Base-by-base conservation (phyloP, 2,113 vertebrate species). In the Hemiprocne comata region DNA sequence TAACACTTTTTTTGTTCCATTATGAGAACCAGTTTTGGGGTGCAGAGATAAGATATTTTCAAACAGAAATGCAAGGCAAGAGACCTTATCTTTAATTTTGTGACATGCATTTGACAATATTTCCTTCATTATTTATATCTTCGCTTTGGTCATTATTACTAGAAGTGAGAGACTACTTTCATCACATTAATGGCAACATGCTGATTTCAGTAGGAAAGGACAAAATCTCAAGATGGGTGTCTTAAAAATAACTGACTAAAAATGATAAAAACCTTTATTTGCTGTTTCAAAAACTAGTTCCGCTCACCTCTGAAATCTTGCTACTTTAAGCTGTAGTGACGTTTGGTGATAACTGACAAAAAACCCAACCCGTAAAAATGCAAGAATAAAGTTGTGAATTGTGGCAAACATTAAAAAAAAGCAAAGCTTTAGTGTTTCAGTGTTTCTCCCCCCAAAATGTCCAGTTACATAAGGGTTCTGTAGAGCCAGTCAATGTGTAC, bases 401-500 rank as follows among this genome's bases (percentile, higher is more conserved):
- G 23, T 70, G 61, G 14, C 46, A 95, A 90, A 55, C 2, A 3
- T 16, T 20, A 72, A 46, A 78, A 66, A 57, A 50, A 5, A 85
- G 28, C 34, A 84, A 90, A 72, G 8, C 20, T 76, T 71, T 25
- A 65, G 19, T 23, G 12, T 76, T 83, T 87, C 62, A 67, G n/a
- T 55, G 60, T 76, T 86, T 86, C 19, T 81, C 38, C 84, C 33
- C 26, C 51, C 54, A 67, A 48, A 67, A 94, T 57, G 33, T 75
- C 51, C 50, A 78, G 23, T 85, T 80, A 72, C 17, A 5, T 48
- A 58, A 77, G 7, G 36, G 8, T 85, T 93, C 78, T 89, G 58
- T 94, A 83, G 58, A 93, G 66, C 11, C 60, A 87, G 36, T 78
- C 85, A 94, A 71, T 24, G 77, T 95, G 18, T 44, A 80, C n/a